Percentiles rank a stretch among this genome's conserved stretches.
phyloP scores from a whole-genome alignment of 2,113 vertebrate genomes.

The Gavia stellata region DNA sequence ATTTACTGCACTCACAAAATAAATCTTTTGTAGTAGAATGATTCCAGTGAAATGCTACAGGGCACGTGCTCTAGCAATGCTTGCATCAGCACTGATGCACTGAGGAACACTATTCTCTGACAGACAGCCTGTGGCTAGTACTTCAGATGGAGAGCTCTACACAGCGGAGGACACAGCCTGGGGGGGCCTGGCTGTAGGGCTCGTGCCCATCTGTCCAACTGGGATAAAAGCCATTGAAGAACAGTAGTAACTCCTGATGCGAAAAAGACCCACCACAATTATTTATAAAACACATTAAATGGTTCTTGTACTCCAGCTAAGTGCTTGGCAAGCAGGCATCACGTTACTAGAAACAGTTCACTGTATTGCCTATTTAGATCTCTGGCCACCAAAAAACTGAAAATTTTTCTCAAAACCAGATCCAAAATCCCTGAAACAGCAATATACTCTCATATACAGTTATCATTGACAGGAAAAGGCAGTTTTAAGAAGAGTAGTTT shows the following conservation, averaged over 20 bases:
- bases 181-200: not conserved
- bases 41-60: not conserved
- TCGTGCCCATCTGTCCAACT: not conserved
- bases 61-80: not conserved
- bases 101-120: not conserved
- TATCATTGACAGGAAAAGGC: not conserved
- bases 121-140: not conserved
- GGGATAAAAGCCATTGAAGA: not conserved
- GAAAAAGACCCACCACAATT: not conserved
- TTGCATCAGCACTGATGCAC: not conserved
- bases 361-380: not conserved
- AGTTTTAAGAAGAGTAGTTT: not conserved
- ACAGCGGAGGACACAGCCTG: not conserved
- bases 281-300: not conserved
- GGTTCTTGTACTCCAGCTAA: not conserved
- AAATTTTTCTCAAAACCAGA: not conserved
- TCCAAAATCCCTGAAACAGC: not conserved
- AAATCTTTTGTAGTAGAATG: not conserved
- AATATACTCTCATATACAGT: not conserved
- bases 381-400: not conserved
- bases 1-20: not conserved
- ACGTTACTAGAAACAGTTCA: not conserved
- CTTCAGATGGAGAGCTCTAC: not conserved
- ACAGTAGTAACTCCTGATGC: not conserved
- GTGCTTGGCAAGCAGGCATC: not conserved